These are phyloP conservation scores for Aproaerema taeniolella DNA, from an alignment of 2,888 invertebrate species.

Conservation along the genomic window DNA sequence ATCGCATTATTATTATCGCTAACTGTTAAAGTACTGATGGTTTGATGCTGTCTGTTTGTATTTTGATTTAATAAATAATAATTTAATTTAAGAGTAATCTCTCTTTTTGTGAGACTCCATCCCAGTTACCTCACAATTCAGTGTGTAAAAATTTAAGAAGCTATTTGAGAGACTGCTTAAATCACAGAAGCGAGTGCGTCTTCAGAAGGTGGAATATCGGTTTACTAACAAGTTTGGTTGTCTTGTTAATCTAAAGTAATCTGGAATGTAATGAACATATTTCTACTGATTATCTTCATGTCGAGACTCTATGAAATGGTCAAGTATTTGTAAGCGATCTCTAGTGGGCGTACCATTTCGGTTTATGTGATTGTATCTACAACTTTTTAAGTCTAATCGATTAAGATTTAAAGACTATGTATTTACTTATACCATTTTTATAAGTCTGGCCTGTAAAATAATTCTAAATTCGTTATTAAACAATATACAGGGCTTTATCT, in stretches of 20 bases:
- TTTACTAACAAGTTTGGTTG: slow-evolving; percentile 19
- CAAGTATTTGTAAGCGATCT: slow-evolving; percentile 25
- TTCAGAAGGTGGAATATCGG: slow-evolving; percentile 13
- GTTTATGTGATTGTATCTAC: slow-evolving; percentile 30
- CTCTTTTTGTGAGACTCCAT: too few relatives aligned
- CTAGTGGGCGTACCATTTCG: slow-evolving; percentile 27
- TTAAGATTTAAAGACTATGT: slow-evolving; percentile 26
- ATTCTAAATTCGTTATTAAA: too few relatives aligned
- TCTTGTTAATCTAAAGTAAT: slow-evolving; percentile 22
- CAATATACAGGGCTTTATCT: too few relatives aligned
- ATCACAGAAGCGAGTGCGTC: neutral
- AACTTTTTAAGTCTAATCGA: slow-evolving; percentile 30
- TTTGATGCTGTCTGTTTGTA: too few relatives aligned
- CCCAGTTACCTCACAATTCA: too few relatives aligned
- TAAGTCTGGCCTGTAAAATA: too few relatives aligned
- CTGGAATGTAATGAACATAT: slow-evolving; percentile 33
- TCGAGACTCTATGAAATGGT: slow-evolving; percentile 25
- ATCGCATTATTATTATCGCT: slow-evolving; percentile 10
- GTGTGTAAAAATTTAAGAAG: too few relatives aligned
- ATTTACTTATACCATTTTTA: too few relatives aligned
- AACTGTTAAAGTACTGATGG: too few relatives aligned
- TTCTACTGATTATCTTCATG: slow-evolving; percentile 25
- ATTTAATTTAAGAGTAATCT: too few relatives aligned
- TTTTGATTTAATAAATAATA: too few relatives aligned
- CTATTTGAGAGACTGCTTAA: neutral